Percentiles rank a stretch among this genome's conserved stretches.
Evolutionary conservation across 2,888 invertebrate species (phyloP).

Genomic region (Trichopoda pennipes): DNA sequence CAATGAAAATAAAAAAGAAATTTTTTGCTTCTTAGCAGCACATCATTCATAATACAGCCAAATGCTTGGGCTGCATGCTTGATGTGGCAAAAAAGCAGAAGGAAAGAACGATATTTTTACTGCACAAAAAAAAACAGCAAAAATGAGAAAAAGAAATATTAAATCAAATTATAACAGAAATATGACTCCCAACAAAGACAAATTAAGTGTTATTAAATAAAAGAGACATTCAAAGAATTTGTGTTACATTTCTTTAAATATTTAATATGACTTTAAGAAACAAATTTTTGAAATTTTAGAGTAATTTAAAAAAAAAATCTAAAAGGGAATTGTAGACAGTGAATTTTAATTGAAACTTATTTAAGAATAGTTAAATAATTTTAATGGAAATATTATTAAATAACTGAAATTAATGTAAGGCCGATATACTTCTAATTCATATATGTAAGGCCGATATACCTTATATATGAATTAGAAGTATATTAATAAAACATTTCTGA

Average conservation of each 20-base stretch:
- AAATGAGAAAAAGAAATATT: conserved; percentile 26
- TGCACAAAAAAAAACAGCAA: conserved; percentile 19
- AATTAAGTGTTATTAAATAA: conserved; percentile 56
- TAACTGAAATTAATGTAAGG: too few relatives aligned
- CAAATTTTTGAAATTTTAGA: conserved; percentile 28
- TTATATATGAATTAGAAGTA: too few relatives aligned
- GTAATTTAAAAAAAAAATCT: background rate
- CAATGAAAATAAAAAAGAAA: conserved; percentile 31
- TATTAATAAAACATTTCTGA: too few relatives aligned
- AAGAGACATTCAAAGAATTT: conserved; percentile 54
- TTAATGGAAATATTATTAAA: too few relatives aligned
- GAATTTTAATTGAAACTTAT: background rate
- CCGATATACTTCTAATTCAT: too few relatives aligned
- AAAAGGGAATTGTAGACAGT: background rate
- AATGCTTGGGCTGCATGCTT: conserved; percentile 49
- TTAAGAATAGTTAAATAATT: background rate
- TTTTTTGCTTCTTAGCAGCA: conserved; percentile 34
- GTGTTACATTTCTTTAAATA: conserved; percentile 3
- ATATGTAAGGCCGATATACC: too few relatives aligned
- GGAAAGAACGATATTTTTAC: conserved; percentile 16
- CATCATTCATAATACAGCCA: conserved; percentile 43
- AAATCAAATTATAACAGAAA: conserved; percentile 64
- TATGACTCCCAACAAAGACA: conserved; percentile 60
- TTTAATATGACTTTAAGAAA: conserved; percentile 27
- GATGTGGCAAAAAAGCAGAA: conserved; percentile 46